Base-by-base conservation (phyloP, 2,113 vertebrate species). In the Calyptommatus sinebrachiatus region DNA sequence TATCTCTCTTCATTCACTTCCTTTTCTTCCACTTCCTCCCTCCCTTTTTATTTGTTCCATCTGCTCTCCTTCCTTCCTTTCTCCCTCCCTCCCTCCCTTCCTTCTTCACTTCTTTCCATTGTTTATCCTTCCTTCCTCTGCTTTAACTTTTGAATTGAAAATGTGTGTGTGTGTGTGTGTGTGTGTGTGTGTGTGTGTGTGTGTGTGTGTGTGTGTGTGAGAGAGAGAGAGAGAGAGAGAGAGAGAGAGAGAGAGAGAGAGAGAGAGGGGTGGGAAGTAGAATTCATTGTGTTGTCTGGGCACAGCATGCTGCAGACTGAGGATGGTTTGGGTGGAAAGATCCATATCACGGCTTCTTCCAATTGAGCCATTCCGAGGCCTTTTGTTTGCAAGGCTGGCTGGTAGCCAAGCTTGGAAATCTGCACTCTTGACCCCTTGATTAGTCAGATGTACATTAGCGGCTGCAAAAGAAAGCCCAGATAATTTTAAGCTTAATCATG, bases 361-460 rank as follows among this genome's bases (percentile, higher is more conserved):
- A 24, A 65, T 26, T 76, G 89, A 90, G 90, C 91, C 87, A 80
- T 89, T 91, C 76, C 80, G 87, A 88, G 88, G 87, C 84, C 91
- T 90, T 92, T 92, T 91, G 90, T 89, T 88, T 89, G 87, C 82
- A 91, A 88, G 78, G 20, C 82, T 91, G 90, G 91, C 91, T 86
- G 82, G 83, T 82, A 88, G 90, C 87, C 92, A 93, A 86, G 46
- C 41, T 68, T 85, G 86, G 82, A 88, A 89, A 92, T 90, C 85
- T 90, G 91, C 84, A 87, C 89, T 92, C 71, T 79, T 91, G 89
- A 90, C 88, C 91, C 84, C 85, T 87, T 93, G 91, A 92, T 91
- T 92, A 90, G 90, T 89, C 87, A 91, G 89, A 91, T 91, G 89
- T 92, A 89, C 91, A 88, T 90, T 90, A 92, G 86, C 88, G 82